A percentile compares a stretch with the other conserved stretches of the same genome.
Conservation (phyloP, 2,888 invertebrate species). For the Drosophila anceps region DNA sequence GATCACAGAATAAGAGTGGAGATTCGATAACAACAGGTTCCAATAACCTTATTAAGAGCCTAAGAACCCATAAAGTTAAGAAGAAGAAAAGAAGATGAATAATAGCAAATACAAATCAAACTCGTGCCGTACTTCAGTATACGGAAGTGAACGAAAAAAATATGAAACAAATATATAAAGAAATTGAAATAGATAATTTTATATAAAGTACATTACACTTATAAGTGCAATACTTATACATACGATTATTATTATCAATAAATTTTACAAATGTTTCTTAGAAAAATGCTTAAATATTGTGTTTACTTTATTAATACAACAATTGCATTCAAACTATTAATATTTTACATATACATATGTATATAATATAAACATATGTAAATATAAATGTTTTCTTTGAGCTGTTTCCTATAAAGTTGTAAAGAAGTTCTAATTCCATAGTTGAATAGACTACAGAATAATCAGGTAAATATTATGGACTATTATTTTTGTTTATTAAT, state of each 20-base stretch:
- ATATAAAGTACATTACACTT: conserved; percentile 55
- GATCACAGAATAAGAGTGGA: conserved; percentile 21
- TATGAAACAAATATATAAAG: conserved; percentile 26
- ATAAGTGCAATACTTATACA: conserved; percentile 57
- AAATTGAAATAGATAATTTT: conserved; percentile 57
- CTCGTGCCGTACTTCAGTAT: conserved; percentile 35
- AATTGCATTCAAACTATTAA: no score
- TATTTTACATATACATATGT: no score
- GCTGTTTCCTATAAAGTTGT: no score
- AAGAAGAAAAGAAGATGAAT: conserved; percentile 14
- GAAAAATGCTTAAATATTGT: conserved; percentile 37
- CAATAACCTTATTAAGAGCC: conserved; percentile 28
- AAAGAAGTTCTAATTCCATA: no score
- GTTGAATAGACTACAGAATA: no score
- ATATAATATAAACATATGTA: no score
- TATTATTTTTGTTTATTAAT: background rate
- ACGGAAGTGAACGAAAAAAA: conserved; percentile 18
- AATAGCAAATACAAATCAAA: conserved; percentile 19
- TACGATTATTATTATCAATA: conserved; percentile 52
- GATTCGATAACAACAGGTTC: conserved; percentile 32
- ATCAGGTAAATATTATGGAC: no score
- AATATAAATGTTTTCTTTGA: no score
- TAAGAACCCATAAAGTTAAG: conserved; percentile 31
- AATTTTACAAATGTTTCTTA: conserved; percentile 66
- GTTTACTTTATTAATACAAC: no score